Percentiles rank a stretch among this genome's conserved stretches.
These are phyloP conservation scores for Mustelus asterias DNA, from an alignment of 2,113 vertebrate species.

Conservation along the genomic window DNA sequence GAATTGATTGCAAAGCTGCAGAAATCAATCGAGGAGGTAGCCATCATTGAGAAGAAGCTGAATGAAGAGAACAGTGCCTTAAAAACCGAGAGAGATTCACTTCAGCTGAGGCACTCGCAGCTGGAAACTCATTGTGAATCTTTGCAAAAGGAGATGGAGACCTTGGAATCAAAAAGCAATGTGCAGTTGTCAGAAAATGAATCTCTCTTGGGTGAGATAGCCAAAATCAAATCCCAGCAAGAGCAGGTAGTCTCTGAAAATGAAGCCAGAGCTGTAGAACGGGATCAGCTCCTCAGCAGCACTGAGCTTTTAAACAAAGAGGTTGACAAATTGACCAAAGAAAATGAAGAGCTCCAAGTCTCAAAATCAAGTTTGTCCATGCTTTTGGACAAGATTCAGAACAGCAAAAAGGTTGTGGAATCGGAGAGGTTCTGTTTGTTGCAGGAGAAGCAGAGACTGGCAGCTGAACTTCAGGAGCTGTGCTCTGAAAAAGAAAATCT, in stretches of 20 bases:
- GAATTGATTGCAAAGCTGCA: slow-evolving; percentile 57
- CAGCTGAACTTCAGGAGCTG: slow-evolving; percentile 54
- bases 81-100: slow-evolving; percentile 60
- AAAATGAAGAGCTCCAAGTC: slow-evolving; percentile 54
- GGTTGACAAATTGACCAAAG: slow-evolving; percentile 52
- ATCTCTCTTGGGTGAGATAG: slow-evolving; percentile 52
- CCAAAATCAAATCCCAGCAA: slow-evolving; percentile 58
- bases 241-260: slow-evolving; percentile 56
- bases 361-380: slow-evolving; percentile 56
- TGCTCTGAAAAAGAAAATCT: slow-evolving; percentile 56
- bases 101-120: slow-evolving; percentile 50
- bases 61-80: slow-evolving; percentile 51
- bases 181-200: slow-evolving; percentile 63
- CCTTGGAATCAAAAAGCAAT: slow-evolving; percentile 56
- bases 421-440: slow-evolving; percentile 50
- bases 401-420: slow-evolving; percentile 50
- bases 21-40: slow-evolving; percentile 48
- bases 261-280: slow-evolving; percentile 55
- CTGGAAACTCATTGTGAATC: slow-evolving; percentile 58
- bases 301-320: slow-evolving; percentile 56
- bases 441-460: slow-evolving; percentile 53
- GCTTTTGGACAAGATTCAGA: slow-evolving; percentile 58
- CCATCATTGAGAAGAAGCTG: slow-evolving; percentile 47
- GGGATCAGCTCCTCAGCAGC: slow-evolving; percentile 52
- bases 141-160: slow-evolving; percentile 65